phyloP scores from a whole-genome alignment of 2,888 invertebrate species.

The Eristalis intricaria region DNA sequence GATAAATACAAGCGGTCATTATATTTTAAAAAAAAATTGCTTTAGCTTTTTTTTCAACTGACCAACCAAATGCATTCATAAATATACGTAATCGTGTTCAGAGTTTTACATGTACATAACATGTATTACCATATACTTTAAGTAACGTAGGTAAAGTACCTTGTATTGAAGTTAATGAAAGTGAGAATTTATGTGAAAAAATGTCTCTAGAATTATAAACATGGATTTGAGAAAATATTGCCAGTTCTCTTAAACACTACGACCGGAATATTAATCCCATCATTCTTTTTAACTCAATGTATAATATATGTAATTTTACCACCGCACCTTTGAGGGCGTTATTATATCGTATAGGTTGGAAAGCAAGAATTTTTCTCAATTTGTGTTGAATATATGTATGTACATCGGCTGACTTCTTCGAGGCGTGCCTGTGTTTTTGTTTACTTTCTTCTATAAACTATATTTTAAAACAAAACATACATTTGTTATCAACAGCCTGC shows the following conservation, averaged over 20 bases:
- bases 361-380: no score
- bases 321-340: no score
- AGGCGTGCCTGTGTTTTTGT: background rate
- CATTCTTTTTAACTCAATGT: background rate
- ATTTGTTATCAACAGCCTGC: slow-evolving; percentile 85
- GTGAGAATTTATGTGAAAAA: background rate
- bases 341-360: no score
- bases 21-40: slow-evolving; percentile 47
- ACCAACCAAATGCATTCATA: slow-evolving; percentile 48
- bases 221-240: background rate
- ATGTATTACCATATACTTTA: no score
- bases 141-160: no score
- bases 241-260: background rate
- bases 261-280: background rate
- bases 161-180: background rate
- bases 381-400: background rate
- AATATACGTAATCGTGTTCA: slow-evolving; percentile 9
- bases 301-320: background rate
- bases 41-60: slow-evolving; percentile 54
- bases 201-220: background rate
- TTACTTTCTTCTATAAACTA: slow-evolving; percentile 32
- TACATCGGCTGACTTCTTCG: background rate
- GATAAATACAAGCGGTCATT: slow-evolving; percentile 33
- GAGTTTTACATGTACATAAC: background rate
- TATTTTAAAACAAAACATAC: background rate